These are phyloP conservation scores for Poeciliopsis presidionis DNA, from an alignment of 2,797 vertebrate genomes.

Conservation along the genomic window DNA sequence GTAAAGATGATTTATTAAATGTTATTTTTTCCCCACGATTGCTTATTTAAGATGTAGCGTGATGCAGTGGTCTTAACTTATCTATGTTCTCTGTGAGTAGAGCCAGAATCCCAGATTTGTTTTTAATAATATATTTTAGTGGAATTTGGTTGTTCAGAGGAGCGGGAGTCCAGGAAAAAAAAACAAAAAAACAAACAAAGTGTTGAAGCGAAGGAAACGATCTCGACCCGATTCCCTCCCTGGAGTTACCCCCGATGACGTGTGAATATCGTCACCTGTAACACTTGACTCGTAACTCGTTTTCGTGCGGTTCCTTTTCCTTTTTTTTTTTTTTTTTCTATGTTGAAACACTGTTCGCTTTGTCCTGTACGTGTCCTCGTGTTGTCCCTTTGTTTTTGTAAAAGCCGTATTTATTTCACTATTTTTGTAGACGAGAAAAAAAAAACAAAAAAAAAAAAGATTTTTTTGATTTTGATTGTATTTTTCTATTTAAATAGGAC, in stretches of 20 bases:
- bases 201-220: background rate
- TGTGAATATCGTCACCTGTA: constrained; percentile 78
- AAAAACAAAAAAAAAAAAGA: constrained; percentile 78
- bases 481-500: constrained; percentile 98
- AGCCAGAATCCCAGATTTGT: constrained; percentile 68
- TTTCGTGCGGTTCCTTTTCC: constrained; percentile 83
- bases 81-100: constrained; percentile 65
- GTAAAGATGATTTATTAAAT: constrained; percentile 89
- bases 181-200: background rate
- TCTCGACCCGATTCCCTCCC: constrained; percentile 13
- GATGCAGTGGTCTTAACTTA: constrained; percentile 85
- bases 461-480: constrained; percentile 96
- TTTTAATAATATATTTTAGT: constrained; percentile 67
- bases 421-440: constrained; percentile 97
- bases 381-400: constrained; percentile 66
- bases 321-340: constrained; percentile 58
- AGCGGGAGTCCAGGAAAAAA: constrained; percentile 18
- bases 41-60: constrained; percentile 87
- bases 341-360: constrained; percentile 93
- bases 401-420: constrained; percentile 99
- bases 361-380: constrained; percentile 79
- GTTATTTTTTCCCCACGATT: constrained; percentile 77
- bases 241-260: constrained; percentile 62
- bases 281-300: constrained; percentile 78
- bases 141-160: constrained; percentile 55